Evolutionary conservation across 30 jellyfish, hydroid and myxozoan genomes (phyloP).

Genomic region (Hydra vulgaris): DNA sequence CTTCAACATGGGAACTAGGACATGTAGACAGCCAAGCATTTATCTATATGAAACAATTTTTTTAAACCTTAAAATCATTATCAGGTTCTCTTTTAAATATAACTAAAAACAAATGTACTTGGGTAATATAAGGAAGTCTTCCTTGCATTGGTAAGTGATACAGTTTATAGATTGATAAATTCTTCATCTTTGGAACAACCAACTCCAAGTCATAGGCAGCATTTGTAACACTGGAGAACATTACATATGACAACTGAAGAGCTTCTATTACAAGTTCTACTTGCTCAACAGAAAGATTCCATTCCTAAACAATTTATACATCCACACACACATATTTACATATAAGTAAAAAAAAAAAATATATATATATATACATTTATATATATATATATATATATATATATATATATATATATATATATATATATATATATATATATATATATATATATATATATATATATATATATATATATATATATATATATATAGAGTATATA

Average conservation of each 20-base stretch:
- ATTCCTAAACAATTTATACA: conserved; percentile 34
- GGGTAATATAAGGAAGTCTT: conserved; percentile 86
- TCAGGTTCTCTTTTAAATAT: background rate
- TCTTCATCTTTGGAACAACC: conserved; percentile 62
- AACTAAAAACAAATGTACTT: conserved; percentile 35
- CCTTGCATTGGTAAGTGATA: conserved; percentile 88
- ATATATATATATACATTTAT: background rate
- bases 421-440: too few species aligned
- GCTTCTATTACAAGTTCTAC: conserved; percentile 51
- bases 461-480: too few species aligned
- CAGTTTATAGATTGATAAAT: conserved; percentile 71
- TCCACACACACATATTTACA: too few species aligned
- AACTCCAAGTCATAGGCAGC: conserved; percentile 96
- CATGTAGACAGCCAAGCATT: conserved; percentile 99
- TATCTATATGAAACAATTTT: conserved; percentile 32
- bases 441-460: too few species aligned
- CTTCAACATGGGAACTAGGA: conserved; percentile 82
- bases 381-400: too few species aligned
- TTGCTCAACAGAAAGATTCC: conserved; percentile 59
- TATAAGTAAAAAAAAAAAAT: background rate
- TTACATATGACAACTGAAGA: conserved; percentile 49
- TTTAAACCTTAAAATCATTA: too few species aligned
- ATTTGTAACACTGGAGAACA: conserved; percentile 85
- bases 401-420: too few species aligned
- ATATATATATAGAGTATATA: too few species aligned